A percentile compares a stretch with the other conserved stretches of the same genome.
phyloP scores from a whole-genome alignment of 2,888 invertebrate genomes.

The Diplazon laetatorius region DNA sequence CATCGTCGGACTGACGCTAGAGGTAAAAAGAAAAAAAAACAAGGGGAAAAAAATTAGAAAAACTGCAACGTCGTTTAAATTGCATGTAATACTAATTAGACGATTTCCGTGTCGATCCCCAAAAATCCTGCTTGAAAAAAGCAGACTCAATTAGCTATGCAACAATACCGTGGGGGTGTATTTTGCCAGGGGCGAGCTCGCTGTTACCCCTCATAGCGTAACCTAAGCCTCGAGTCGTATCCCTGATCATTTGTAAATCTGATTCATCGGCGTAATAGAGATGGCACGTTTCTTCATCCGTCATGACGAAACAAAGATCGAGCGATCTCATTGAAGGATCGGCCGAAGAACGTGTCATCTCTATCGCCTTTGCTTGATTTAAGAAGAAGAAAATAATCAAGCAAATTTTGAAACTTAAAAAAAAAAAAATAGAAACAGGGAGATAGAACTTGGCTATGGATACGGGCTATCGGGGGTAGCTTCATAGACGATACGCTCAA shows the following conservation, averaged over 20 bases:
- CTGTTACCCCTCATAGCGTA: constrained; percentile 81
- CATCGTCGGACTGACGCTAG: constrained; percentile 6
- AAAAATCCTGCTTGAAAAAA: constrained; percentile 77
- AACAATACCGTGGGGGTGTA: constrained; percentile 82
- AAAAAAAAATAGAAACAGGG: constrained; percentile 36
- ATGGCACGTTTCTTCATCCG: constrained; percentile 51
- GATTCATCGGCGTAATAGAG: constrained; percentile 10
- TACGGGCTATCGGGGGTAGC: constrained; percentile 79
- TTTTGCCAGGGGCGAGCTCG: constrained; percentile 82
- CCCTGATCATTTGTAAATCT: constrained; percentile 71
- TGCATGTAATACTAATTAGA: constrained; percentile 60
- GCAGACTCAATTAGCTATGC: constrained; percentile 82
- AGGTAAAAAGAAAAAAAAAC: constrained; percentile 17
- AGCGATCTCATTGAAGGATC: constrained; percentile 3
- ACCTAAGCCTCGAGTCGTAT: constrained; percentile 73
- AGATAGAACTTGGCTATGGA: constrained; percentile 73
- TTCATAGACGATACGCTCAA: constrained; percentile 74
- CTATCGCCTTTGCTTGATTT: background rate
- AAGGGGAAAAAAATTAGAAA: too few species aligned
- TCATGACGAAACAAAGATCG: constrained; percentile 2
- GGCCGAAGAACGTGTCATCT: constrained; percentile 30
- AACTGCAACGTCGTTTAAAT: constrained; percentile 3
- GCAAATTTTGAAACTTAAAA: background rate
- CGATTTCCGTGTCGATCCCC: constrained; percentile 71
- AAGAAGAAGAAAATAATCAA: background rate